Evolutionary conservation across 2,797 vertebrate species (phyloP), one percentile per base, ranked within the genome.

Genomic region (Distichodus sexfasciatus): DNA sequence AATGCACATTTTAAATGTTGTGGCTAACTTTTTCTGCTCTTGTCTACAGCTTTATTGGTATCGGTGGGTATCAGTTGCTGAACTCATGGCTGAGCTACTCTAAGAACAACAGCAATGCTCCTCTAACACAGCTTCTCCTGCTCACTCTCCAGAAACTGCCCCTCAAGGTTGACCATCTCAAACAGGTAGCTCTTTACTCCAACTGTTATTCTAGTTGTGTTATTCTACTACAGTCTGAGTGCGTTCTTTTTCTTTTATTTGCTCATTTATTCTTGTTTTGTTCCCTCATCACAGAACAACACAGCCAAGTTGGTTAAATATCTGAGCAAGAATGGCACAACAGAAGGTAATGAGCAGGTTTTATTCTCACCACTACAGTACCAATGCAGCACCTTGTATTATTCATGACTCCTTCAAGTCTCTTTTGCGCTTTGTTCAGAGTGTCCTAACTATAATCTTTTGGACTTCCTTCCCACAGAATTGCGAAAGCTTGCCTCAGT

Each of bases 281-380:
- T 26, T 69, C n/a, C 66, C 6, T 4, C 65, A 0, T 0, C 62
- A 28, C 79, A 98, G 96, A 98, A 98, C 83, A 98, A 98, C 86
- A 98, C 96, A 0, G 96, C 96, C 40, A 98, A 98, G 74, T 81
- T 98, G 84, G 96, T 98, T 78, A 98, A 98, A 79, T 95, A 97
- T 57, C 90, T 98, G 50, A 97, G 95, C 86, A 98, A 97, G 77
- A 91, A 88, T 0, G 95, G 91, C 0, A 95, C 97, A 0, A 95
- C 95, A 12, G 96, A 96, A 83, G 96, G 96, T 98, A 57, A 74
- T n/a, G 84, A 31, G 15, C 57, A 58, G 4, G 57, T 6, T 14
- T 17, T 6, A 5, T 17, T 35, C 1, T 47, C 24, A 29, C 26
- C 14, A 41, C 1, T 17, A 4, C 3, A 2, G 24, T 29, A 1